phyloP scores from a whole-genome alignment of 2,113 vertebrate genomes.

The Bubo bubo region DNA sequence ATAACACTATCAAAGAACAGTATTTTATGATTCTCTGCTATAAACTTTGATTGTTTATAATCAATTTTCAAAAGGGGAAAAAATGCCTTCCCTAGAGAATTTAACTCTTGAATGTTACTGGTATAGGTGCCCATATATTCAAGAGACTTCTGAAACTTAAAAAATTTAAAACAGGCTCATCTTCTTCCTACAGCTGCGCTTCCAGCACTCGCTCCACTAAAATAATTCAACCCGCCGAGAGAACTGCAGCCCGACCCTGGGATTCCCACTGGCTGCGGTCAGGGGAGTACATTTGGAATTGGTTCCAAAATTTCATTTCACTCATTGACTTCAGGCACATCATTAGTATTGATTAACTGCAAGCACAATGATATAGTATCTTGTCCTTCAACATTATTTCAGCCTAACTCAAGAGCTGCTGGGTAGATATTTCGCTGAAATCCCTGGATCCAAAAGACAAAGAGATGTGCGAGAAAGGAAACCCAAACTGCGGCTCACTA shows the following conservation, averaged over 20 bases:
- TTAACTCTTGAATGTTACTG: background rate
- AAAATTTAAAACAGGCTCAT: background rate
- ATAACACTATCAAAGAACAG: background rate
- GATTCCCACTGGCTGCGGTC: background rate
- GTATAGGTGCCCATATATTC: background rate
- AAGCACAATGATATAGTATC: background rate
- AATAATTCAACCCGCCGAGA: background rate
- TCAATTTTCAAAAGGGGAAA: background rate
- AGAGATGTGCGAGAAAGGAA: background rate
- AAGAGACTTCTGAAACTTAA: background rate
- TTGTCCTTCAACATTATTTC: background rate
- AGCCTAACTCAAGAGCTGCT: background rate
- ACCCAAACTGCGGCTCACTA: too few relatives aligned
- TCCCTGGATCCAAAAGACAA: background rate
- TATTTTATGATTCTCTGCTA: background rate
- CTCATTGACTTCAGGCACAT: background rate
- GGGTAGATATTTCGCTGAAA: too few relatives aligned
- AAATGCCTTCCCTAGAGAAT: background rate
- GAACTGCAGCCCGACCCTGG: background rate
- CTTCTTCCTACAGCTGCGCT: background rate
- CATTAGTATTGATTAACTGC: background rate
- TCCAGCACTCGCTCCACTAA: background rate
- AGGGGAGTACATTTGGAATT: background rate
- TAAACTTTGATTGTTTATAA: background rate
- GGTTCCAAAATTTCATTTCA: background rate